Evolutionary conservation across 2,113 vertebrate species (phyloP).

Genomic region (Calyptomena viridis): DNA sequence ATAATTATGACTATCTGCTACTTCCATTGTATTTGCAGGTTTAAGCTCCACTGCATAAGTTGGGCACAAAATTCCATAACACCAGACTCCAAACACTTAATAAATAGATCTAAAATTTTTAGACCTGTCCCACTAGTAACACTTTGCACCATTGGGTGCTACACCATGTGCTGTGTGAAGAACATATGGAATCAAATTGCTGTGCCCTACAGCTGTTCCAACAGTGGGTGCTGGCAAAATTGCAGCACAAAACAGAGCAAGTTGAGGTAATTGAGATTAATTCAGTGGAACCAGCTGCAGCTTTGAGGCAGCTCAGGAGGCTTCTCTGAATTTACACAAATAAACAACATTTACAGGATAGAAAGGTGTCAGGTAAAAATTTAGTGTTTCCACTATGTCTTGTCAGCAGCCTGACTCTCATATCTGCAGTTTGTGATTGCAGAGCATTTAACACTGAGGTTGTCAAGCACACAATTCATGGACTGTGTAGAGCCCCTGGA

Average conservation of each 20-base stretch:
- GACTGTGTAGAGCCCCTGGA: neutral
- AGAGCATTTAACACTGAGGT: neutral
- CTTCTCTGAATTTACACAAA: neutral
- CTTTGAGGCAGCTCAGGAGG: neutral
- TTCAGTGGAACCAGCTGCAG: neutral
- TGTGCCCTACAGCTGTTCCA: neutral
- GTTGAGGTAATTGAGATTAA: neutral
- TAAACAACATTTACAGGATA: neutral
- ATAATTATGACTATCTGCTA: neutral
- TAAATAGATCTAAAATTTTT: neutral
- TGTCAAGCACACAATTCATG: neutral
- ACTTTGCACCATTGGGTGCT: neutral
- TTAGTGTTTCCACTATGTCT: neutral
- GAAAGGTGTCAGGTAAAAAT: neutral
- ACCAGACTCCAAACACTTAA: neutral
- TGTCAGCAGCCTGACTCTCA: neutral
- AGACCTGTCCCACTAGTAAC: neutral
- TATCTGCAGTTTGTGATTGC: neutral
- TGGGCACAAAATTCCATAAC: neutral
- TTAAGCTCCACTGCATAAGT: neutral
- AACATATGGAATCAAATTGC: neutral
- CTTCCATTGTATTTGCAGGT: neutral
- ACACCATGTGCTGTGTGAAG: neutral
- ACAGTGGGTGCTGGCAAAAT: neutral
- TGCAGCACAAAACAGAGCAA: neutral